Evolutionary conservation across 1,140 invertebrate species (phyloP).

Genomic region (Hormaphis cornu): DNA sequence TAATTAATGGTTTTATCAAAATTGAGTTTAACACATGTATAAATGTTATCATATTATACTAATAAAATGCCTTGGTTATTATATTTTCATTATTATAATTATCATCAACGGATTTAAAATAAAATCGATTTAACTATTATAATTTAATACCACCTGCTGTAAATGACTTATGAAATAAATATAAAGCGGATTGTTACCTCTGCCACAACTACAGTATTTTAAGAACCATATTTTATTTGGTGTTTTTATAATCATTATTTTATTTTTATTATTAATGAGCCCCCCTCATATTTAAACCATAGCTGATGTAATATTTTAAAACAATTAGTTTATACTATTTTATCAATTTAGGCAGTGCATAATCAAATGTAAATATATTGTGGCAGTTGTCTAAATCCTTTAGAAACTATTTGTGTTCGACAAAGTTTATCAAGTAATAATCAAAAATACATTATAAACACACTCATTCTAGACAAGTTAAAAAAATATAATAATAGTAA

Average conservation of each 20-base stretch:
- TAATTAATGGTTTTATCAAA: background rate
- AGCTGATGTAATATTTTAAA: too few species aligned
- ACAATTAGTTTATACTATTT: too few species aligned
- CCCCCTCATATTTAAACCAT: background rate
- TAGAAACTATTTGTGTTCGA: background rate
- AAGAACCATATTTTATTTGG: too few species aligned
- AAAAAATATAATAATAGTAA: slow-evolving; percentile 7
- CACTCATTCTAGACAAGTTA: background rate
- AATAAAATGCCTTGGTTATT: background rate
- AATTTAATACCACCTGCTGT: background rate
- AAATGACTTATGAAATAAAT: background rate
- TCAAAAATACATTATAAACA: slow-evolving; percentile 11
- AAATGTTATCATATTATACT: slow-evolving; percentile 15
- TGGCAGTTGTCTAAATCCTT: slow-evolving; percentile 4
- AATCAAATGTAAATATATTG: background rate
- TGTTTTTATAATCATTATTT: background rate
- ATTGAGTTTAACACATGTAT: background rate
- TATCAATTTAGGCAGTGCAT: too few species aligned
- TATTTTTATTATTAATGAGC: background rate
- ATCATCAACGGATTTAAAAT: background rate
- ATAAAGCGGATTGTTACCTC: background rate
- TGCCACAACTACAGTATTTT: slow-evolving; percentile 11
- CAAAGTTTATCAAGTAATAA: background rate
- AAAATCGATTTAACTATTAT: background rate
- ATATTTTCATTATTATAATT: slow-evolving; percentile 2